Base-by-base conservation (phyloP, 2,888 invertebrate genomes). In the Danaus chrysippus region DNA sequence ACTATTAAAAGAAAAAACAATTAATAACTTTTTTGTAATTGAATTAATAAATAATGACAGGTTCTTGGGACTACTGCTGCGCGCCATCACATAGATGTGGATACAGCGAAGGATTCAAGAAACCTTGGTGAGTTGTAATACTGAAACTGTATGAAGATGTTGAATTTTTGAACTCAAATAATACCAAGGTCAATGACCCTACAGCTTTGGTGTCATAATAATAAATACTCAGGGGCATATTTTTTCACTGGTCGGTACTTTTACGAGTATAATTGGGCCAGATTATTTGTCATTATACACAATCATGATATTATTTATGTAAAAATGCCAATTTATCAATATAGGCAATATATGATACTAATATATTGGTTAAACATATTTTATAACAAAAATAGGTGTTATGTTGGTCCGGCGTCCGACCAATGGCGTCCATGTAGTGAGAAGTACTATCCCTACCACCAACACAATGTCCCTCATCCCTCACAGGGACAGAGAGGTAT, bases 351-450 rank as follows among this genome's bases (percentile, higher is more conserved):
- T 34, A 34, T 34, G 23, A 34, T 34, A 34, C 23, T 11, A 12
- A 12, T 43, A 3, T 5, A 43, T 43, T n/a, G 1, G 43, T 15
- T 13, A n/a, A 10, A 46, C 8, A 46, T 13, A n/a, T 12, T 46
- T n/a, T n/a, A 23, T 11, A 13, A 15, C 41, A 10, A 41, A n/a
- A 11, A 15, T 19, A 96, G 96, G 96, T 97, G 97, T 75, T 96
- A 96, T 80, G 97, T 97, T 8, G 97, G 97, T 12, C 93, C 94
- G 3, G 92, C 92, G 2, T 91, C 92, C 10, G 95, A 96, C 62
- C 96, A 97, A 79, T 97, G 97, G 97, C 92, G 97, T 10, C 96
- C 96, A 9, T 97, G 97, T 82, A 96, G 95, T 71, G 96, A 96
- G 72, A 93, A 94, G 54, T 96, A 96, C 78, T 95, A 93, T 70